phyloP scores from a whole-genome alignment of 2,888 invertebrate genomes.

The Cosmorhoe ocellata region DNA sequence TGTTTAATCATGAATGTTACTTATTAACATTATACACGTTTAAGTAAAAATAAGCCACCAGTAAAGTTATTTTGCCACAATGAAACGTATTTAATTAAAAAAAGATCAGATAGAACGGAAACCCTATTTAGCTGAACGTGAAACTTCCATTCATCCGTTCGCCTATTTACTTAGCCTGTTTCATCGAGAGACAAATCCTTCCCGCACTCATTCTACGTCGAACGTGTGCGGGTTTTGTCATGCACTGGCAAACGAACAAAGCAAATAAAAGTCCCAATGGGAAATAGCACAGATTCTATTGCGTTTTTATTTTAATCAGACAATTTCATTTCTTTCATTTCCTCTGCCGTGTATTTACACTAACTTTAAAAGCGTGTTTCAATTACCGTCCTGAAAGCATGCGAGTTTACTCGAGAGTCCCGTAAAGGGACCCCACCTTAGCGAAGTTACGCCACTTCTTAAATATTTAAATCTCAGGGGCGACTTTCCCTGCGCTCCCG shows the following conservation, averaged over 20 bases:
- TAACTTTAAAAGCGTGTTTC: conserved; percentile 43
- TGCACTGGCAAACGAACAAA: conserved; percentile 52
- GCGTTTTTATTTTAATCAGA: conserved; percentile 43
- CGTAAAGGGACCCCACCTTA: conserved; percentile 67
- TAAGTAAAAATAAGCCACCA: too few relatives aligned
- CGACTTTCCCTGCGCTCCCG: conserved; percentile 65
- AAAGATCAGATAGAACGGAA: too few relatives aligned
- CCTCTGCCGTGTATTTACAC: conserved; percentile 33
- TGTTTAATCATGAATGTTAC: too few relatives aligned
- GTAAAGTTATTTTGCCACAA: too few relatives aligned
- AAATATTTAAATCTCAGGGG: conserved; percentile 77
- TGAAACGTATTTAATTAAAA: too few relatives aligned
- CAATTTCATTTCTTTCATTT: conserved; percentile 27
- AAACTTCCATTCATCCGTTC: conserved; percentile 56
- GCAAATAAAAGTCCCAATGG: conserved; percentile 58
- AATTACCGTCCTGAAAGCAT: conserved; percentile 51
- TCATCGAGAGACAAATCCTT: conserved; percentile 60
- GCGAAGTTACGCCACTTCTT: conserved; percentile 66
- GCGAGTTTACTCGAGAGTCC: conserved; percentile 53
- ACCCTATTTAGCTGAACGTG: conserved; percentile 56
- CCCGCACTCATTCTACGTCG: conserved; percentile 50
- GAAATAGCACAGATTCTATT: conserved; percentile 54
- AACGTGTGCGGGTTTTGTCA: conserved; percentile 32
- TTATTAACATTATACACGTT: too few relatives aligned
- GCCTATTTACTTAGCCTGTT: conserved; percentile 75